A percentile compares a stretch with the other conserved stretches of the same genome.
These are phyloP conservation scores for Colletes collaris DNA, from an alignment of 2,888 invertebrate genomes.

Conservation along the genomic window DNA sequence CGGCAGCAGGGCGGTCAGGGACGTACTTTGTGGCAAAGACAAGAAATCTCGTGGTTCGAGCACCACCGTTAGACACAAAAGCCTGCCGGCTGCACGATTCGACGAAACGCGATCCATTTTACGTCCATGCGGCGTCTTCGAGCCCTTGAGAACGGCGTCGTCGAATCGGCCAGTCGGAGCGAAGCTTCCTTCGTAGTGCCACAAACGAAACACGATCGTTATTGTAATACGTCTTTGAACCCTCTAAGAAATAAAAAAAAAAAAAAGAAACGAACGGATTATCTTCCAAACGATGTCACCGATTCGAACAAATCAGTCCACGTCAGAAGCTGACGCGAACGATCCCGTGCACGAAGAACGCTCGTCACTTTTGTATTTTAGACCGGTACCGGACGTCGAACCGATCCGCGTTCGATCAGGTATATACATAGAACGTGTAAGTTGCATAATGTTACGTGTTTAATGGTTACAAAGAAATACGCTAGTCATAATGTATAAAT, in stretches of 20 bases:
- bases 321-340: not conserved
- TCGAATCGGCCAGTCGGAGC: not conserved
- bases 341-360: constrained; percentile 9
- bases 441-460: constrained; percentile 14
- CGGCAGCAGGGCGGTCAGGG: constrained; percentile 81
- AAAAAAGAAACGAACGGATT: not conserved
- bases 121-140: not conserved
- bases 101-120: not conserved
- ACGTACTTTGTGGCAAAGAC: constrained; percentile 81
- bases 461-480: constrained; percentile 1
- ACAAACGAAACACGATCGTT: constrained; percentile 37
- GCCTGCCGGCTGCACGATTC: constrained; percentile 27
- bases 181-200: constrained; percentile 58
- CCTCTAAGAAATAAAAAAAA: constrained; percentile 12
- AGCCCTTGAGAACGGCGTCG: not conserved
- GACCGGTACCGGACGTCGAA: not conserved
- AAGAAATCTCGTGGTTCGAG: constrained; percentile 51
- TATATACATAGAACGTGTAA: not conserved
- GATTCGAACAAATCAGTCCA: not conserved
- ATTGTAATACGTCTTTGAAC: constrained; percentile 51
- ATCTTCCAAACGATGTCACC: constrained; percentile 16
- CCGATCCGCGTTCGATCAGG: not conserved
- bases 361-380: constrained; percentile 21
- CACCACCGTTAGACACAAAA: constrained; percentile 9
- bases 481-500: constrained; percentile 4